A percentile compares a stretch with the other conserved stretches of the same genome.
phyloP scores from a whole-genome alignment of 1,140 invertebrate genomes.

The Drosophila bocki region DNA sequence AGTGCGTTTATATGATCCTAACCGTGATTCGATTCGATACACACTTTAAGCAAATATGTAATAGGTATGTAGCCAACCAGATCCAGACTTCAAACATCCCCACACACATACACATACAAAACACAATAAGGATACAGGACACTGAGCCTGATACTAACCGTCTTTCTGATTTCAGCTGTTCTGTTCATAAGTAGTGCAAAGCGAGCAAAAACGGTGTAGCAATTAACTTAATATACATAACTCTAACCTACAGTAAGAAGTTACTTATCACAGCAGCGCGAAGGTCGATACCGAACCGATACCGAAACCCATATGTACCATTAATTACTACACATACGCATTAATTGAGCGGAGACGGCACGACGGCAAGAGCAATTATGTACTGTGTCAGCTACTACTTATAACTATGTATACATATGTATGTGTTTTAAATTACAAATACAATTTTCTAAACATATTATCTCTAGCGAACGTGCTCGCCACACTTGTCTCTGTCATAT shows the following conservation, averaged over 20 bases:
- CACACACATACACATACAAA: conserved; percentile 14
- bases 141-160: conserved; percentile 49
- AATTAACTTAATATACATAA: conserved; percentile 72
- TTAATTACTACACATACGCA: conserved; percentile 59
- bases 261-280: conserved; percentile 77
- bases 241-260: conserved; percentile 70
- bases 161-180: conserved; percentile 69
- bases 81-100: conserved; percentile 37
- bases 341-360: conserved; percentile 43
- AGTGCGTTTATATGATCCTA: conserved; percentile 59
- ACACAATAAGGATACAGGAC: conserved; percentile 42
- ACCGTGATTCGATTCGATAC: conserved; percentile 49
- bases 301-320: conserved; percentile 58
- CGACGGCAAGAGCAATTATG: conserved; percentile 37
- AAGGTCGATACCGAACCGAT: conserved; percentile 59
- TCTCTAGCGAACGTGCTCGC: conserved; percentile 55
- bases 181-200: conserved; percentile 79
- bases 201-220: conserved; percentile 69
- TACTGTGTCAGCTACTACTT: conserved; percentile 51
- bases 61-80: conserved; percentile 52
- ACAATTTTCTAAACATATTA: conserved; percentile 63
- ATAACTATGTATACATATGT: conserved; percentile 59
- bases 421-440: conserved; percentile 61
- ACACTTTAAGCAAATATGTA: conserved; percentile 70
- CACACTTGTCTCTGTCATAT: conserved; percentile 70